Evolutionary conservation across 2,797 vertebrate genomes (phyloP).

Genomic region (Syngnathus rostellatus): DNA sequence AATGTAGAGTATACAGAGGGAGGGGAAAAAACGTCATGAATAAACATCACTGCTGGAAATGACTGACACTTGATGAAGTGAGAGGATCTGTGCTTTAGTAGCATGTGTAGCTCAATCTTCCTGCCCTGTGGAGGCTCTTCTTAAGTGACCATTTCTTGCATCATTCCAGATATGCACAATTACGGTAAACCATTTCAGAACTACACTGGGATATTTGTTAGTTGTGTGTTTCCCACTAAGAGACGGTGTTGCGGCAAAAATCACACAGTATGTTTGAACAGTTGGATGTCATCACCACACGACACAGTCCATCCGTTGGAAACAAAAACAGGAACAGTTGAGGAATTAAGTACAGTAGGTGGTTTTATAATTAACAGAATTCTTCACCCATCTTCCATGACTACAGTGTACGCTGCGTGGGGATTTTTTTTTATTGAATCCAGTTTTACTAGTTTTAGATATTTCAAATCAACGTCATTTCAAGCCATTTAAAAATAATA

Average conservation of each 20-base stretch:
- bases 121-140: constrained; percentile 40
- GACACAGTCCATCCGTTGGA: constrained; percentile 37
- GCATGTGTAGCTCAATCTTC: constrained; percentile 59
- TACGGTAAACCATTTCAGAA: background rate
- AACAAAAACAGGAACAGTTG: constrained; percentile 44
- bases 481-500: constrained; percentile 57
- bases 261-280: constrained; percentile 41
- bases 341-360: constrained; percentile 36
- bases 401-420: constrained; percentile 38
- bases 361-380: constrained; percentile 47
- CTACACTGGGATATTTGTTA: background rate
- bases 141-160: constrained; percentile 17
- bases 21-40: constrained; percentile 33
- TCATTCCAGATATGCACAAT: background rate
- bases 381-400: constrained; percentile 50
- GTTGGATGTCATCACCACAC: constrained; percentile 69
- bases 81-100: constrained; percentile 31
- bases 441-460: constrained; percentile 48
- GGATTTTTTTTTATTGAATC: constrained; percentile 49
- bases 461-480: constrained; percentile 44
- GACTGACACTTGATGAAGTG: constrained; percentile 36
- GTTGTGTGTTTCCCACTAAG: background rate
- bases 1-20: constrained; percentile 49
- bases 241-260: constrained; percentile 20
- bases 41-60: constrained; percentile 57